Evolutionary conservation across 1,140 invertebrate species (phyloP), one percentile per base, ranked within the genome.

Genomic region (Heterodera schachtii): DNA sequence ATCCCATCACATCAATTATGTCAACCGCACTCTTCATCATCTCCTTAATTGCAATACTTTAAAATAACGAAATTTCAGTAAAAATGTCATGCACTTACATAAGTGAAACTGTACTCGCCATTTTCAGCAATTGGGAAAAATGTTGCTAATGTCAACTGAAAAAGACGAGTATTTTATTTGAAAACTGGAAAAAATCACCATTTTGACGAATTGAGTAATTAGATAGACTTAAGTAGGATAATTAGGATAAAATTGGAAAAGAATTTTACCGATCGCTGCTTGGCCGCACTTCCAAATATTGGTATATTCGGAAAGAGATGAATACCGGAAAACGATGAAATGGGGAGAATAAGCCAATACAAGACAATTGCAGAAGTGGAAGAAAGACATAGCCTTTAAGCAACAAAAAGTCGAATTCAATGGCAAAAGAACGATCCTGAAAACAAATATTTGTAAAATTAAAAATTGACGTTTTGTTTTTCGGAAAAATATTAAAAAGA

Each of bases 251-350:
- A 31, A 31, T 31, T 31, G 31, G 31, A 80, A 74, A 1, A 5
- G n/a, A 80, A 49, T 11, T 46, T 21, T 75, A 74, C 78, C 78
- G 43, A 77, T 57, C 7, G 71, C 71, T 52, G 71, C 69, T 41
- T 74, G 78, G 57, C 77, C 82, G 52, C 82, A 83, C 70, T 67
- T 78, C 82, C 82, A 83, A 47, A 83, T 66, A 60, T 60, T 83
- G n/a, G 47, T 80, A 21, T 83, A 83, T 47, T 83, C 82, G 21
- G 82, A 83, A 21, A 83, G 82, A 7, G 60, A 57, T 3, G 82
- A 83, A 71, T 83, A 83, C 60, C 83, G 82, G 52, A 83, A 83
- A 64, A 75, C 81, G 75, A 83, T 83, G n/a, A 83, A 77, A 77
- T 83, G 82, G 7, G 82, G 82, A 41, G 82, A 82, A 84, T 83